A percentile compares a stretch with the other conserved stretches of the same genome.
Conservation (phyloP, 2,113 vertebrate species). For the Carlito syrichta region DNA sequence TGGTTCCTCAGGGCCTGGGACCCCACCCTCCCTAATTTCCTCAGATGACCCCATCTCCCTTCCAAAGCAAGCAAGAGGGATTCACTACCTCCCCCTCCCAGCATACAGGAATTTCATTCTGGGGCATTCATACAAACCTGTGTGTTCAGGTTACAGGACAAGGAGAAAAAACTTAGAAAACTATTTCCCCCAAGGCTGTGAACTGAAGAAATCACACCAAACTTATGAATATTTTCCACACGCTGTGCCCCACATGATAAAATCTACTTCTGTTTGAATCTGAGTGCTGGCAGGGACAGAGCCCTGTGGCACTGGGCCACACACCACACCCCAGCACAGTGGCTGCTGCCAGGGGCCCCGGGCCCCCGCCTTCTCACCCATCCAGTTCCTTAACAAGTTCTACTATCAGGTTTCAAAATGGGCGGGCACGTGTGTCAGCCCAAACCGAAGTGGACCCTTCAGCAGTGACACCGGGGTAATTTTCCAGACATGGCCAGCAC, state of each 20-base stretch:
- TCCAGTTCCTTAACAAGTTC: rapidly evolving
- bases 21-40: rapidly evolving
- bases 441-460: background rate
- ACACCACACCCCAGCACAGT: background rate
- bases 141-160: background rate
- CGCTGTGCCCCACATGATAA: background rate
- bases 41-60: background rate
- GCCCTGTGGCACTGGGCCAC: background rate
- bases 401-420: rapidly evolving
- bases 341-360: background rate
- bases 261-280: background rate
- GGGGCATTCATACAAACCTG: background rate
- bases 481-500: background rate
- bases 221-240: background rate
- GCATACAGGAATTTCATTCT: background rate
- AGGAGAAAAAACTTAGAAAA: background rate
- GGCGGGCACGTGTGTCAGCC: rapidly evolving
- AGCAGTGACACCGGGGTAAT: rapidly evolving
- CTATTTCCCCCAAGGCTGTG: background rate
- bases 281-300: background rate
- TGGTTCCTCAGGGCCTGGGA: too few species aligned
- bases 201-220: background rate
- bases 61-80: background rate
- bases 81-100: rapidly evolving
- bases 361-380: background rate